Conservation (phyloP, 2,797 vertebrate species). For the Artibeus jamaicensis region DNA sequence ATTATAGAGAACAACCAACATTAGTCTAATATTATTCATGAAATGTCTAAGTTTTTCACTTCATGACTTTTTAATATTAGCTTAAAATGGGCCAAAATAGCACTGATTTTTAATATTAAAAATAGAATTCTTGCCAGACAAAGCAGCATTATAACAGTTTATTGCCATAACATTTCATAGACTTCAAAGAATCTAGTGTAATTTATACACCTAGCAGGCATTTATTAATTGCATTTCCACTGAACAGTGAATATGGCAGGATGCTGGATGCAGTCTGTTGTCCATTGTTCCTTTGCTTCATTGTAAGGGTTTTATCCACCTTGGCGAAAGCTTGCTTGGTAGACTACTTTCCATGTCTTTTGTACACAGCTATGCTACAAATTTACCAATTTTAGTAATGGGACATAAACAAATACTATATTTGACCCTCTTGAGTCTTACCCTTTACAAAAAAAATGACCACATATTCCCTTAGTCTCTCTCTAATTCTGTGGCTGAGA, state of each 20-base stretch:
- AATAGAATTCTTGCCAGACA: not conserved
- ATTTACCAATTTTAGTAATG: not conserved
- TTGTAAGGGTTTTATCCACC: not conserved
- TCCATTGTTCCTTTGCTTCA: not conserved
- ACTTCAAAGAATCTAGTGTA: not conserved
- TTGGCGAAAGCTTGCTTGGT: not conserved
- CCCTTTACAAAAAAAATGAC: not conserved
- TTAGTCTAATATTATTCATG: conserved; percentile 11
- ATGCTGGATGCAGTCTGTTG: not conserved
- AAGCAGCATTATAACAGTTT: not conserved
- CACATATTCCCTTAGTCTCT: not conserved
- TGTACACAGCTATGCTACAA: not conserved
- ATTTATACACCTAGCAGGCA: not conserved
- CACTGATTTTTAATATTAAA: not conserved
- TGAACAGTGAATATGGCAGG: not conserved
- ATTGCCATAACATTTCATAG: not conserved
- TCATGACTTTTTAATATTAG: not conserved
- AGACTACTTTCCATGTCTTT: not conserved
- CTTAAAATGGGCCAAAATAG: not conserved
- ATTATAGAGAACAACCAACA: not conserved
- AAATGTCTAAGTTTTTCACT: not conserved
- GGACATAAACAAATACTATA: not conserved
- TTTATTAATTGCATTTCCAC: not conserved
- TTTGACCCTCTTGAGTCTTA: not conserved
- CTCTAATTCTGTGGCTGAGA: not conserved